Evolutionary conservation across 2,797 vertebrate genomes (phyloP).

Genomic region (Rhinogobio ventralis): DNA sequence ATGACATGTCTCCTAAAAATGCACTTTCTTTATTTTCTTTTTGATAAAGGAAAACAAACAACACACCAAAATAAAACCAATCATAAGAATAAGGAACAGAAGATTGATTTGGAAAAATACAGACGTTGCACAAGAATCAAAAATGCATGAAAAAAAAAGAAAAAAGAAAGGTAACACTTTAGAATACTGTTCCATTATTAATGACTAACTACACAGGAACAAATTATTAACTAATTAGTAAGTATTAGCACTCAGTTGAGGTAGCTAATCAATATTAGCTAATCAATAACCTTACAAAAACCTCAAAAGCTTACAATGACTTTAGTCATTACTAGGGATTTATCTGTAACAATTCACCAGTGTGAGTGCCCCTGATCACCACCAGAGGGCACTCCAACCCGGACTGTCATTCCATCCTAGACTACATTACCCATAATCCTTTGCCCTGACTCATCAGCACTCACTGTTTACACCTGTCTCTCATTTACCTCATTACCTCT

Average conservation of each 20-base stretch:
- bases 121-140: background rate
- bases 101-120: background rate
- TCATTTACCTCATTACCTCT: too few species aligned
- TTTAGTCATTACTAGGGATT: background rate
- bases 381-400: too few species aligned
- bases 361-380: too few species aligned
- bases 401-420: too few species aligned
- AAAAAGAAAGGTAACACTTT: background rate
- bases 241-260: background rate
- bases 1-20: conserved; percentile 47
- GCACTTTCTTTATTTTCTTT: conserved; percentile 15
- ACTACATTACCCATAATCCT: too few species aligned
- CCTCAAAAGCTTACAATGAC: background rate
- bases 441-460: too few species aligned
- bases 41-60: conserved; percentile 12
- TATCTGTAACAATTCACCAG: too few species aligned
- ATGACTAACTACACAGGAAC: background rate
- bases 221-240: background rate
- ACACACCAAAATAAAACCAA: conserved; percentile 26
- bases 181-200: background rate
- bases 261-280: background rate
- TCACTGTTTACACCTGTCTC: too few species aligned
- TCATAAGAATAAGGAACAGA: background rate
- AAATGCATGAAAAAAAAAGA: background rate
- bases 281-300: background rate